These are phyloP conservation scores for Gnathonemus echidnorhynchus DNA, from an alignment of 2,113 vertebrate genomes.

Conservation along the genomic window DNA sequence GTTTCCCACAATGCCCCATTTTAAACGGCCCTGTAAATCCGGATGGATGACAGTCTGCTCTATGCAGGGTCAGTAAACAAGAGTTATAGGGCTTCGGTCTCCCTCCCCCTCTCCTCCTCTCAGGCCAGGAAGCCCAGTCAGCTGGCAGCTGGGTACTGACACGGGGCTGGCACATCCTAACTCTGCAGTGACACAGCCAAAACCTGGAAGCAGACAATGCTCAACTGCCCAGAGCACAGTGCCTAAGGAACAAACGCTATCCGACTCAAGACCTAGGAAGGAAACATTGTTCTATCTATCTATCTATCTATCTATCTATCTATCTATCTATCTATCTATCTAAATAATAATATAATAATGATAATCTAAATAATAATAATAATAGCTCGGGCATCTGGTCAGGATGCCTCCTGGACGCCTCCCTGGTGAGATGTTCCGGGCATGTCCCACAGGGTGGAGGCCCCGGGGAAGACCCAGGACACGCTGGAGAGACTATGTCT, in stretches of 20 bases:
- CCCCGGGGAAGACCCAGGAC: too few species aligned
- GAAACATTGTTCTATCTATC: background rate
- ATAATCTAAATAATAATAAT: background rate
- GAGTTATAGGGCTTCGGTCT: background rate
- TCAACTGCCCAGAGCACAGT: background rate
- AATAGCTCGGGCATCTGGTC: background rate
- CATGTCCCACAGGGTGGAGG: too few species aligned
- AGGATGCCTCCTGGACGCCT: too few species aligned
- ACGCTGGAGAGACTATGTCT: too few species aligned
- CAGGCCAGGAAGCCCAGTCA: background rate
- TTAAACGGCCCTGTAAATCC: conserved; percentile 24
- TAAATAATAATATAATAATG: background rate
- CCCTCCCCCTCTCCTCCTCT: background rate
- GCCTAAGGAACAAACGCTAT: background rate
- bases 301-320: background rate
- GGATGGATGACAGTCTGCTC: background rate
- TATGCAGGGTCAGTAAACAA: conserved; percentile 15
- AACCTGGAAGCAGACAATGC: background rate
- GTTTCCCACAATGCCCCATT: conserved; percentile 3
- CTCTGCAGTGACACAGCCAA: background rate
- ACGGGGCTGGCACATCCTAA: background rate
- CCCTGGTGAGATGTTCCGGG: too few species aligned
- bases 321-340: background rate
- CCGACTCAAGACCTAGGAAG: background rate
- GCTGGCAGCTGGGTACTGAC: background rate